Percentiles rank a stretch among this genome's conserved stretches.
Conservation (phyloP, 2,888 invertebrate genomes). For the Drosophila multiciliata region DNA sequence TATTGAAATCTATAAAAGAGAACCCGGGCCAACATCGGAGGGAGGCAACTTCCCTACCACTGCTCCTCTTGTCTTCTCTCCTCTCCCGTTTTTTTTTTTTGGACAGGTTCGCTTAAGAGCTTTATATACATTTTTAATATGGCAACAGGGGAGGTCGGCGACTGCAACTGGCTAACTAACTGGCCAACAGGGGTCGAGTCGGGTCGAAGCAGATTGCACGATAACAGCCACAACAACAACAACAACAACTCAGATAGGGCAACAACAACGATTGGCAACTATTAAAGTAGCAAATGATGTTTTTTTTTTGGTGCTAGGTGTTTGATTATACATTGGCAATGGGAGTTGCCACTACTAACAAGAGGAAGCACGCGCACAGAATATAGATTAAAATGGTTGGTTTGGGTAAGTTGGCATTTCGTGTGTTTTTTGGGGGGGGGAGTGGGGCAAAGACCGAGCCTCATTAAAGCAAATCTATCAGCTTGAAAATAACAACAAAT, state of each 20-base stretch:
- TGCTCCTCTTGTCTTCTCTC: background rate
- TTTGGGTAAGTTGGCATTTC: constrained; percentile 13
- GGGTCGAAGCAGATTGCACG: constrained; percentile 59
- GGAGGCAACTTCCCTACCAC: constrained; percentile 11
- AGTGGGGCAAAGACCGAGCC: background rate
- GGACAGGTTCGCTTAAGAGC: constrained; percentile 74
- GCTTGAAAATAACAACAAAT: constrained; percentile 71
- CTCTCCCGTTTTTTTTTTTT: constrained; percentile 24
- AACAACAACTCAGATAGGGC: constrained; percentile 23
- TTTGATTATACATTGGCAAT: constrained; percentile 25
- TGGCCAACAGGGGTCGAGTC: constrained; percentile 63
- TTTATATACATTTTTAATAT: constrained; percentile 81
- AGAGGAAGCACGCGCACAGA: constrained; percentile 66
- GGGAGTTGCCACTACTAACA: constrained; percentile 34
- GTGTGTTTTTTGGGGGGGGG: background rate
- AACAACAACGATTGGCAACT: constrained; percentile 61
- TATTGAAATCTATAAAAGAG: constrained; percentile 80
- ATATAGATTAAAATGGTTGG: constrained; percentile 68
- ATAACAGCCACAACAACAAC: constrained; percentile 50
- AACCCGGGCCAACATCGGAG: constrained; percentile 36
- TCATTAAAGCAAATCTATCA: constrained; percentile 64
- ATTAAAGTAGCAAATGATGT: constrained; percentile 80
- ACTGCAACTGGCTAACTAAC: constrained; percentile 60
- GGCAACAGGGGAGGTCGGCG: constrained; percentile 34
- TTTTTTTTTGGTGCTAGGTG: constrained; percentile 32